Base-by-base conservation (phyloP, 2,113 vertebrate species). In the Nannospalax galili region DNA sequence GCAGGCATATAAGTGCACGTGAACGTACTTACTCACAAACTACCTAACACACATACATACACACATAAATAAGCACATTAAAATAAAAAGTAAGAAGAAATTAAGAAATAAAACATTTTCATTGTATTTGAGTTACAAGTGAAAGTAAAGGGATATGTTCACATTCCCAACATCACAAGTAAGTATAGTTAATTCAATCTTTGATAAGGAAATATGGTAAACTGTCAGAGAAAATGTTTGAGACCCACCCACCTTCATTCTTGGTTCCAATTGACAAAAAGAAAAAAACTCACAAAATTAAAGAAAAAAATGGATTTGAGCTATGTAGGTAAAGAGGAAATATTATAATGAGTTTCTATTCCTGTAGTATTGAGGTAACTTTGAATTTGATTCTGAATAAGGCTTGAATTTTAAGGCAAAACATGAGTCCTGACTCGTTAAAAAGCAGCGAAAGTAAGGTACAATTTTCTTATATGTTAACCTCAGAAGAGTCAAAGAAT, bases 121-220 rank as follows among this genome's bases (percentile, higher is more conserved):
- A 58, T 58, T 45, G 28, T 45, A 45, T 84, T 84, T 84, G 62
- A 64, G 37, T 65, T 42, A 16, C 16, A 64, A 20, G 20, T 84
- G 7, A 1, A 22, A 86, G 17, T 79, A 80, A 91, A 30, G 32
- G 16, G 16, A 37, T 65, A 26, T 60, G 35, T 0, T 9, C 4
- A 7, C 8, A n/a, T 1, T 3, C 74, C 42, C 7, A 64, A 0
- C 7, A 52, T 48, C 17, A 22, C 9, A 30, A 48, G 1, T 14
- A 20, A 65, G 20, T n/a, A 24, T 4, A 93, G n/a, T 7, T 74
- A 37, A 37, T 74, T 0, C 37, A 56, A n/a, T 5, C 20, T 92
- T 88, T 85, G 3, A 40, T 40, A 17, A 35, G 5, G 5, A 20
- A 72, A 45, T 75, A 37, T 65, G 30, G 37, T 52, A 80, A 35